Conservation (phyloP, 1,140 invertebrate genomes). For the Papilio dardanus region DNA sequence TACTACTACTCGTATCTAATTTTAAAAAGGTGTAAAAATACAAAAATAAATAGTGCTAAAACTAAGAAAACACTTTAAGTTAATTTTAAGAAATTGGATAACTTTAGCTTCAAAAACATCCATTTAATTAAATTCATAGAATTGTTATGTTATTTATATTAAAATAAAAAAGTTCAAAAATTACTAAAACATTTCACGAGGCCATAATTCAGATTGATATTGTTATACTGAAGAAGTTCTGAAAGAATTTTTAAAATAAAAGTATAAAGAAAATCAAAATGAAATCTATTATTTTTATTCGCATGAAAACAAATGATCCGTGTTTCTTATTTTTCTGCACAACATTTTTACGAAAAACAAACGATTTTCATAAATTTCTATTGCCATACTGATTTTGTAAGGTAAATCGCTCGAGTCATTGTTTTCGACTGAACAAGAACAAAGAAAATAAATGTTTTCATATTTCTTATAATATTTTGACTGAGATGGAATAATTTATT, state of each 20-base stretch:
- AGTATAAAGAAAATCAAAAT: neutral
- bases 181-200: neutral
- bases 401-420: conserved; percentile 2
- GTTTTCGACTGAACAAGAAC: conserved; percentile 11
- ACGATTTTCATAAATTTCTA: neutral
- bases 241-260: conserved; percentile 16
- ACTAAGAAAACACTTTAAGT: no score
- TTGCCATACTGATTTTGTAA: conserved; percentile 10
- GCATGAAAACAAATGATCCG: conserved; percentile 24
- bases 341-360: conserved; percentile 26
- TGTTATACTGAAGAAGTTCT: conserved; percentile 1
- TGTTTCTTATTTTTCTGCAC: conserved; percentile 13
- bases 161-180: neutral
- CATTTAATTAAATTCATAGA: neutral
- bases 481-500: neutral
- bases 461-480: neutral
- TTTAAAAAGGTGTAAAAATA: no score
- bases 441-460: conserved; percentile 5
- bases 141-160: neutral
- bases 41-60: no score
- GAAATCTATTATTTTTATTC: conserved; percentile 18
- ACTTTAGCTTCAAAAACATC: neutral
- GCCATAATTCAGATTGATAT: neutral
- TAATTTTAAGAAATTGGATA: neutral
- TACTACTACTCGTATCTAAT: no score